Percentiles rank a stretch among this genome's conserved stretches.
phyloP scores from a whole-genome alignment of 2,888 invertebrate genomes.

The Drosophila monieri region DNA sequence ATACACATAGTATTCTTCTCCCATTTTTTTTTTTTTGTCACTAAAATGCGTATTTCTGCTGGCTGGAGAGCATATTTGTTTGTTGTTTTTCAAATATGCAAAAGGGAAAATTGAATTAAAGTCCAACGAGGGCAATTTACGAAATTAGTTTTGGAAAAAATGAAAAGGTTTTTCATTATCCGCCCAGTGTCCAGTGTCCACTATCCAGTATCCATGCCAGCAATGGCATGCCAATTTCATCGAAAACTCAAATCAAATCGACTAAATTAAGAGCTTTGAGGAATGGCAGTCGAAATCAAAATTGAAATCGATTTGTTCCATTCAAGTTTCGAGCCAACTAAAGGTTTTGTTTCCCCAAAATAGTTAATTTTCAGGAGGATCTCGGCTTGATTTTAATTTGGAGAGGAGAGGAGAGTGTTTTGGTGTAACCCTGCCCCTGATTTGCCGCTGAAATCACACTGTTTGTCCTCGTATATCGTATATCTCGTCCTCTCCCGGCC shows the following conservation, averaged over 20 bases:
- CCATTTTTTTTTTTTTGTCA: background rate
- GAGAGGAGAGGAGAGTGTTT: no score
- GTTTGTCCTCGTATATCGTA: conserved; percentile 4
- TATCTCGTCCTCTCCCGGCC: conserved; percentile 14
- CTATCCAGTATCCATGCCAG: no score
- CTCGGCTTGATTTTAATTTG: background rate
- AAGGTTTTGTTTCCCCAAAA: background rate
- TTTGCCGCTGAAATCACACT: no score
- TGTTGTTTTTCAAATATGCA: conserved; percentile 12
- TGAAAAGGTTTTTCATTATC: conserved; percentile 14
- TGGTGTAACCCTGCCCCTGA: no score
- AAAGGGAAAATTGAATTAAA: conserved; percentile 39
- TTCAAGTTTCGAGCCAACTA: conserved; percentile 2
- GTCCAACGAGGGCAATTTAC: conserved; percentile 38
- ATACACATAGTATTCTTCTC: conserved; percentile 4
- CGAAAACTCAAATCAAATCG: conserved; percentile 23
- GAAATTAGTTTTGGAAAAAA: conserved; percentile 24
- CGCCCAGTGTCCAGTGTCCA: background rate
- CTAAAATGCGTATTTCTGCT: background rate
- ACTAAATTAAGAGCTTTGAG: conserved; percentile 34
- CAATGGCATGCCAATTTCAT: conserved; percentile 12
- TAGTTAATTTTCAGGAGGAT: background rate
- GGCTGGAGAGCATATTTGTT: no score
- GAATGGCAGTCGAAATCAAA: conserved; percentile 13
- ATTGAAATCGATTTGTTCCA: conserved; percentile 25